These are phyloP conservation scores for Megaptera novaeangliae DNA, from an alignment of 2,113 vertebrate species.

Conservation along the genomic window DNA sequence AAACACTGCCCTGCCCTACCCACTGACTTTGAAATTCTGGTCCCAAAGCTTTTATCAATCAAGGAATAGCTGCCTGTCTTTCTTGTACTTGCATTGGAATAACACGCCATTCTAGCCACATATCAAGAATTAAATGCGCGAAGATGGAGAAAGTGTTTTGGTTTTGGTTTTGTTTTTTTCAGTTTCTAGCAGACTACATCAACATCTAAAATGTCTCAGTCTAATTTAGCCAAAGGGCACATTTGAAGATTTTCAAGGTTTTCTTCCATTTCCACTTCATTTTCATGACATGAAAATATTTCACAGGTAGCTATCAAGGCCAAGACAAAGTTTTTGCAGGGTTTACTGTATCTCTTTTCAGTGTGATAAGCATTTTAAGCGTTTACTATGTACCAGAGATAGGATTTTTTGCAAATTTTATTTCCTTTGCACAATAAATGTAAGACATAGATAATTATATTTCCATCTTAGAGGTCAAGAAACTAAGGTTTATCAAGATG, in stretches of 20 bases:
- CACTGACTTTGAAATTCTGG: background rate
- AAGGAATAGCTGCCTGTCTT: background rate
- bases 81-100: background rate
- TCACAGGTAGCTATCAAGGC: background rate
- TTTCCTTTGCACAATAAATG: background rate
- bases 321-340: background rate
- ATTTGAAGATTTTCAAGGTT: background rate
- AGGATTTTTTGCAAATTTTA: background rate
- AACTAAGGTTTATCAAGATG: background rate
- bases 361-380: background rate
- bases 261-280: background rate
- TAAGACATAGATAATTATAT: background rate
- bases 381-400: background rate
- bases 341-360: background rate
- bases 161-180: background rate
- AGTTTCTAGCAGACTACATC: background rate
- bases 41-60: background rate
- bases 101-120: background rate
- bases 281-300: background rate
- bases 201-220: background rate
- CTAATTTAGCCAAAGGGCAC: background rate
- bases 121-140: background rate
- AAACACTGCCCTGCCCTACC: too few species aligned
- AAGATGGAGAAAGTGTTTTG: background rate
- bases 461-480: conserved; percentile 13